phyloP scores from a whole-genome alignment of 2,888 invertebrate species.

The Pomacea canaliculata region DNA sequence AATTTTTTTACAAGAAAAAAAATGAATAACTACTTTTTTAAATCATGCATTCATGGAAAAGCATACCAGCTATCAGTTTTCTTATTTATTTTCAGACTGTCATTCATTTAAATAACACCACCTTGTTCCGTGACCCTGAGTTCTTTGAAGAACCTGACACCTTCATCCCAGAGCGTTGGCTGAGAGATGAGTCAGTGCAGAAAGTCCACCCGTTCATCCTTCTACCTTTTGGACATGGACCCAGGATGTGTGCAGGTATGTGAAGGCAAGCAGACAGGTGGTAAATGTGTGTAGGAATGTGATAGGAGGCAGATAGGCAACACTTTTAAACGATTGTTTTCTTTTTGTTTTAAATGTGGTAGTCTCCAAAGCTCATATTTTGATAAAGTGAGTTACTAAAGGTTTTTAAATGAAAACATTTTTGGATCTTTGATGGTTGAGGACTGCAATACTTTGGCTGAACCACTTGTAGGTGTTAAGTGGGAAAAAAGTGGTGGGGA shows the following conservation, averaged over 20 bases:
- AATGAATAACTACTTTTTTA: no score
- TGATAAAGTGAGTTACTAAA: no score
- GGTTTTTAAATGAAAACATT: no score
- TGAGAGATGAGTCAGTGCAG: slow-evolving; percentile 71
- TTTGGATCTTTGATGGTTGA: no score
- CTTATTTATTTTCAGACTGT: slow-evolving; percentile 62
- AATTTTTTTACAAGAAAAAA: no score
- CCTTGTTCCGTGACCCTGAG: slow-evolving; percentile 67
- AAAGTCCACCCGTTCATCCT: slow-evolving; percentile 72
- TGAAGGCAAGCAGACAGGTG: background rate
- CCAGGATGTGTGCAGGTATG: slow-evolving; percentile 72
- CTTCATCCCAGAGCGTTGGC: slow-evolving; percentile 85
- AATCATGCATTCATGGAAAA: no score
- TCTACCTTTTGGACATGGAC: slow-evolving; percentile 73
- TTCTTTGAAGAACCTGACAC: slow-evolving; percentile 77
- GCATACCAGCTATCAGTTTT: background rate
- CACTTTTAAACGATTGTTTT: no score
- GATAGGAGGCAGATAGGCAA: background rate
- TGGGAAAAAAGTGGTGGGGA: no score
- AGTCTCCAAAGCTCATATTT: no score
- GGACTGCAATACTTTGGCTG: no score
- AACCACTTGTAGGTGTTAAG: no score
- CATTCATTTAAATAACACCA: slow-evolving; percentile 69
- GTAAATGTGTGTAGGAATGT: background rate
- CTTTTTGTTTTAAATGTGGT: no score